Evolutionary conservation across 1,140 invertebrate genomes (phyloP).

Genomic region (Mya arenaria): DNA sequence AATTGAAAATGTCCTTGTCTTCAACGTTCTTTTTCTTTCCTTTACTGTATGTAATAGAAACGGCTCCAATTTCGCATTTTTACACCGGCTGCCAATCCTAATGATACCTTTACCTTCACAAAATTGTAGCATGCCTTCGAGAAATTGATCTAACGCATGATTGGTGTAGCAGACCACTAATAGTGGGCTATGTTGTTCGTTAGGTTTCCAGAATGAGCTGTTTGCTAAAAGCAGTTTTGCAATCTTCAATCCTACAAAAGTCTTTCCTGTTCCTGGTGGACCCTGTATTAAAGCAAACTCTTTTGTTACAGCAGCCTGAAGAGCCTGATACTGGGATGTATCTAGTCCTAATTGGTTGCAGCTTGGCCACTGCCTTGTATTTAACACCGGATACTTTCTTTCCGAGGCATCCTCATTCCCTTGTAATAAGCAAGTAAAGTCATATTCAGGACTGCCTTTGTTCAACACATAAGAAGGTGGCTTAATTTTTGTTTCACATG

Average conservation of each 20-base stretch:
- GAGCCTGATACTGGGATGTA: conserved; percentile 81
- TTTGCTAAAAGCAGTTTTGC: conserved; percentile 77
- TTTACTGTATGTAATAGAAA: conserved; percentile 58
- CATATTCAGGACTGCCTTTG: not conserved
- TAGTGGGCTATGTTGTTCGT: conserved; percentile 82
- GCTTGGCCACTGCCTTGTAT: conserved; percentile 65
- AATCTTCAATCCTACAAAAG: conserved; percentile 79
- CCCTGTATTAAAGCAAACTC: conserved; percentile 87
- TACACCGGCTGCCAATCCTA: conserved; percentile 88
- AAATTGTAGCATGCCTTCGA: conserved; percentile 84
- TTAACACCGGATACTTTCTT: conserved; percentile 48
- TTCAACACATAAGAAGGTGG: conserved; percentile 65
- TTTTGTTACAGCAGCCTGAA: conserved; percentile 80
- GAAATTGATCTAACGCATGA: conserved; percentile 93
- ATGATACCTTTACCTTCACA: conserved; percentile 83
- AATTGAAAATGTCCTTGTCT: conserved; percentile 50
- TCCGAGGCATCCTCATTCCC: not conserved
- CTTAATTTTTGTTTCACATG: conserved; percentile 63
- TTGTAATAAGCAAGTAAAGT: conserved; percentile 48
- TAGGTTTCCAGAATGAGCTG: conserved; percentile 64
- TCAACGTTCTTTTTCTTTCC: conserved; percentile 43
- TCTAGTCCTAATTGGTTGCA: conserved; percentile 74
- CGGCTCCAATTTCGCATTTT: conserved; percentile 79
- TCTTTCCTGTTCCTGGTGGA: conserved; percentile 79
- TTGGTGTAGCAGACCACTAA: conserved; percentile 93